These are phyloP conservation scores for Sorex araneus DNA, from an alignment of 2,113 vertebrate genomes.

Conservation along the genomic window DNA sequence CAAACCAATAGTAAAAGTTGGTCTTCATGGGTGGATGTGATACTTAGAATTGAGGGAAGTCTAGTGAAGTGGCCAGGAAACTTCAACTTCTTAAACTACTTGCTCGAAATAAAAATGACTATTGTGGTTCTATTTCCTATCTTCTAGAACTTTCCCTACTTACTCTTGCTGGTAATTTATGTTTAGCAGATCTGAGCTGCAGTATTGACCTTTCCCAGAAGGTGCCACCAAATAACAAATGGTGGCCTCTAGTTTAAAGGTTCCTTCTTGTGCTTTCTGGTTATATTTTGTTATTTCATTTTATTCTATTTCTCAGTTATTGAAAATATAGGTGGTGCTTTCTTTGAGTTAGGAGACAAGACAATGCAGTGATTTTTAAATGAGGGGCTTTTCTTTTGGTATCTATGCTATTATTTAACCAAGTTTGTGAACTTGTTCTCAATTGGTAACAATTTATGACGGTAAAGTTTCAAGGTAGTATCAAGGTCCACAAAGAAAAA, in stretches of 20 bases:
- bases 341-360: constrained; percentile 60
- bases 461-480: constrained; percentile 68
- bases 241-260: constrained; percentile 32
- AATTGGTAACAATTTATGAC: constrained; percentile 70
- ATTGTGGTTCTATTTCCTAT: background rate
- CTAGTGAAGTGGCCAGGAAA: background rate
- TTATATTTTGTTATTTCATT: constrained; percentile 60
- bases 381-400: constrained; percentile 56
- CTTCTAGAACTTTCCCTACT: background rate
- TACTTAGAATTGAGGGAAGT: background rate
- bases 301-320: constrained; percentile 11
- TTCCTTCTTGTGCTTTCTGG: constrained; percentile 24
- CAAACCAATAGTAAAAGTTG: background rate
- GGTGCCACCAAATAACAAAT: constrained; percentile 80
- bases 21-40: background rate
- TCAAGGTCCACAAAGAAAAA: constrained; percentile 69
- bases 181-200: constrained; percentile 73
- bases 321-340: constrained; percentile 14
- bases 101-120: background rate
- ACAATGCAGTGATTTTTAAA: background rate
- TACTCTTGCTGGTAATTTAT: constrained; percentile 57
- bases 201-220: constrained; percentile 77
- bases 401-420: constrained; percentile 71
- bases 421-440: constrained; percentile 70
- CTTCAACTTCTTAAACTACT: background rate